A percentile compares a stretch with the other conserved stretches of the same genome.
These are phyloP conservation scores for Apocheima hispidaria DNA, from an alignment of 2,888 invertebrate genomes.

Conservation along the genomic window DNA sequence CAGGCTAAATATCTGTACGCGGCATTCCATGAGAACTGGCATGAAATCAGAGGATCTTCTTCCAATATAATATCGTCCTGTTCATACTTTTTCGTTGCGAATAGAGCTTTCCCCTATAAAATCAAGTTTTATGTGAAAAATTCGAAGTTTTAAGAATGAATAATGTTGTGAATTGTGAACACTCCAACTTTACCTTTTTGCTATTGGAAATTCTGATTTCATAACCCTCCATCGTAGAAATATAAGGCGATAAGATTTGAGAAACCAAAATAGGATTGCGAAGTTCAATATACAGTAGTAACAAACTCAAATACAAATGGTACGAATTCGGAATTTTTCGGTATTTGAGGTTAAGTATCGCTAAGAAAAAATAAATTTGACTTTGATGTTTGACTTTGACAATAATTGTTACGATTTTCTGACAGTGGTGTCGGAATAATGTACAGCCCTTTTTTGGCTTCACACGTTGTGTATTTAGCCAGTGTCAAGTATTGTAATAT, in stretches of 20 bases:
- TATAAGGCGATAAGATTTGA: background rate
- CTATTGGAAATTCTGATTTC: constrained; percentile 73
- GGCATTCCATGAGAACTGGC: constrained; percentile 97
- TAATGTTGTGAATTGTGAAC: background rate
- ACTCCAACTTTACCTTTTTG: constrained; percentile 66
- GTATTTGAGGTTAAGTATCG: too few relatives aligned
- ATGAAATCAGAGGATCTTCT: constrained; percentile 95
- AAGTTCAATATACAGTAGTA: background rate
- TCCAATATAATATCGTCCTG: constrained; percentile 93
- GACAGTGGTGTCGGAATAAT: too few relatives aligned
- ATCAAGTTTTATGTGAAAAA: constrained; percentile 8
- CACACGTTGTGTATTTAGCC: too few relatives aligned
- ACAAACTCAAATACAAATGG: background rate
- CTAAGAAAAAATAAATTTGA: too few relatives aligned
- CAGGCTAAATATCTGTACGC: constrained; percentile 95
- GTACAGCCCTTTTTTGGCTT: too few relatives aligned
- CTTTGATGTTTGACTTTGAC: too few relatives aligned
- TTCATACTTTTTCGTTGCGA: constrained; percentile 89
- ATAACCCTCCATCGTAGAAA: constrained; percentile 68
- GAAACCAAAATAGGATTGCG: background rate
- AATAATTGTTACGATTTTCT: too few relatives aligned
- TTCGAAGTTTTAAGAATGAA: too few relatives aligned
- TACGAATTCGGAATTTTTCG: too few relatives aligned
- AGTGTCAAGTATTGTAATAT: too few relatives aligned
- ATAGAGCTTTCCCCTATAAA: constrained; percentile 93